Conservation (phyloP, 2,113 vertebrate genomes). For the Trogon surrucura region DNA sequence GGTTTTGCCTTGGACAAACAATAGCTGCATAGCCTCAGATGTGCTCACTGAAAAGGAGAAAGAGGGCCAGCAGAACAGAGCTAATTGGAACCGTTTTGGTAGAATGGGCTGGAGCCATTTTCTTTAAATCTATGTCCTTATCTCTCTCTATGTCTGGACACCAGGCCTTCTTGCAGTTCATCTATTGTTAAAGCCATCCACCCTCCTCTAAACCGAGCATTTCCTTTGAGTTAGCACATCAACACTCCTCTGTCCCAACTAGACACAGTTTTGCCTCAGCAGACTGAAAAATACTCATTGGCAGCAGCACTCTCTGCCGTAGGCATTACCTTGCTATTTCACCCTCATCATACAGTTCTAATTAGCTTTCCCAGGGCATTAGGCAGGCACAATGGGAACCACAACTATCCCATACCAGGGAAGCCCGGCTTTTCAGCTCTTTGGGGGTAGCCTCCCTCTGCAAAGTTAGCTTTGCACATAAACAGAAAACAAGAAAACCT, state of each 20-base stretch:
- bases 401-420: background rate
- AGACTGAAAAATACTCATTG: slow-evolving; percentile 7
- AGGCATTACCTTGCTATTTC: slow-evolving; percentile 15
- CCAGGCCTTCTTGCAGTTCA: background rate
- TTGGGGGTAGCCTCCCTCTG: background rate
- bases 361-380: background rate
- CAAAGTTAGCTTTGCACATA: background rate
- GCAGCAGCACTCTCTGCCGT: background rate
- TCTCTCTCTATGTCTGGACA: background rate
- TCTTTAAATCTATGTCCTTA: slow-evolving; percentile 24
- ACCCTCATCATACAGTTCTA: slow-evolving; percentile 15
- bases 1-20: slow-evolving; percentile 28
- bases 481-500: background rate
- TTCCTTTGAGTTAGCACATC: slow-evolving; percentile 60
- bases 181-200: slow-evolving; percentile 23
- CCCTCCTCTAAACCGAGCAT: background rate
- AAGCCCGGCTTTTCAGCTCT: background rate
- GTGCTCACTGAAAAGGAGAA: background rate
- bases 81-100: background rate
- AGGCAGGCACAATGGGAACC: background rate
- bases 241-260: slow-evolving; percentile 7
- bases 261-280: slow-evolving; percentile 39
- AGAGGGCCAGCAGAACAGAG: background rate
- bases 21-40: background rate
- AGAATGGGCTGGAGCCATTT: slow-evolving; percentile 6